These are phyloP conservation scores for Clarias macrocephalus DNA, from an alignment of 2,113 vertebrate genomes.

Conservation along the genomic window DNA sequence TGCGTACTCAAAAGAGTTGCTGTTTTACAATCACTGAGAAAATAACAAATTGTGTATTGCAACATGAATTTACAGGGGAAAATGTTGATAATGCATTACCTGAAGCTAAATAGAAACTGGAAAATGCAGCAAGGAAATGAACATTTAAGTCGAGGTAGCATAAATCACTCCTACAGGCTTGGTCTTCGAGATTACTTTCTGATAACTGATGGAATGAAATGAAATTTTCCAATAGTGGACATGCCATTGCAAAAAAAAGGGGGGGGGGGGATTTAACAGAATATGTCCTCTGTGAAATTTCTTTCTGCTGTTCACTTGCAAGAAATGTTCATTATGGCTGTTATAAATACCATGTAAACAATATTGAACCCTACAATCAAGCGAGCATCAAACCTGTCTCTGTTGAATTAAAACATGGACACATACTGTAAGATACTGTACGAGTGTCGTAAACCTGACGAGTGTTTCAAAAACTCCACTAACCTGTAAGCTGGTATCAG, in stretches of 20 bases:
- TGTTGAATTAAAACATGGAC: background rate
- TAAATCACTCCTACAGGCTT: background rate
- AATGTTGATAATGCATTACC: background rate
- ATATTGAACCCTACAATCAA: slow-evolving; percentile 5
- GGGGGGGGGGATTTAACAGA: background rate
- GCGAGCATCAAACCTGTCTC: background rate
- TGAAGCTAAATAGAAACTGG: background rate
- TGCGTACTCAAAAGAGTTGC: background rate
- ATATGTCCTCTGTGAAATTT: background rate
- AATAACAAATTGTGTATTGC: background rate
- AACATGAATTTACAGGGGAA: background rate
- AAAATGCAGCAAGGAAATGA: background rate
- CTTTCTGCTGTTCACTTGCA: background rate
- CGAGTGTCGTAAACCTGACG: no score
- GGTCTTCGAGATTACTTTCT: background rate
- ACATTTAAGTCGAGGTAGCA: background rate
- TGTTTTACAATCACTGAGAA: background rate
- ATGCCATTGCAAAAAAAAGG: background rate
- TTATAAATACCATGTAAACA: background rate
- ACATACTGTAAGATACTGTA: no score
- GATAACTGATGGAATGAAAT: background rate
- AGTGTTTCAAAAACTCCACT: background rate
- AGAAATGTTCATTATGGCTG: background rate
- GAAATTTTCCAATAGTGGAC: background rate
- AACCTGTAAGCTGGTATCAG: slow-evolving; percentile 48